phyloP scores from a whole-genome alignment of 2,888 invertebrate species.

The Mythimna vitellina region DNA sequence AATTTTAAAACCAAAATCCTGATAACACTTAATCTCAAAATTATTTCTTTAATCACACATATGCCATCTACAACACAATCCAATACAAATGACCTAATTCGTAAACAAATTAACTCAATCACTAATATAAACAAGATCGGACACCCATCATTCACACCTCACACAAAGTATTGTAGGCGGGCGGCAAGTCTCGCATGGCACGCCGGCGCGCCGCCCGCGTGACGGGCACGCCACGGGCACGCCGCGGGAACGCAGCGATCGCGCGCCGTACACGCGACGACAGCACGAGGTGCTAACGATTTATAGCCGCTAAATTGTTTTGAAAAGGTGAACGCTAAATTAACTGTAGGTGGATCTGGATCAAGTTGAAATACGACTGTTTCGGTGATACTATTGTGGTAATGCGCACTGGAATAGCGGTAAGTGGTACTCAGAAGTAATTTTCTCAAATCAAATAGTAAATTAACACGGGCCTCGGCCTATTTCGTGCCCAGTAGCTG shows the following conservation, averaged over 20 bases:
- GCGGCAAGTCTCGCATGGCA: constrained; percentile 56
- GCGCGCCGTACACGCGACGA: constrained; percentile 73
- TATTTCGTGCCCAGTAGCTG: neutral
- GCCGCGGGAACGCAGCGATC: constrained; percentile 65
- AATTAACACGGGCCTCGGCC: constrained; percentile 1
- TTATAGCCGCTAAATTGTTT: constrained; percentile 82
- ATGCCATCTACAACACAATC: constrained; percentile 12
- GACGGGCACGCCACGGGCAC: constrained; percentile 56
- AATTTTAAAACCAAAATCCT: too few relatives aligned
- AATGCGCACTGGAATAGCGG: constrained; percentile 40
- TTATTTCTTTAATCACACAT: neutral
- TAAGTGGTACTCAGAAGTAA: constrained; percentile 2
- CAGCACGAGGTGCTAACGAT: constrained; percentile 78
- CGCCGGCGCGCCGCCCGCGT: constrained; percentile 60
- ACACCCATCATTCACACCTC: constrained; percentile 82
- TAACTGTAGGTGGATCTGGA: constrained; percentile 62
- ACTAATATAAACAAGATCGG: constrained; percentile 70
- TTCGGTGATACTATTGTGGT: constrained; percentile 52
- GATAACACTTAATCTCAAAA: neutral
- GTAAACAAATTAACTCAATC: constrained; percentile 62
- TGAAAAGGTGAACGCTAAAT: constrained; percentile 82
- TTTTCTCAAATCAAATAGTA: constrained; percentile 22
- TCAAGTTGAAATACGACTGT: constrained; percentile 62
- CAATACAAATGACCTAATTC: constrained; percentile 44
- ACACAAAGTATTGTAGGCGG: constrained; percentile 60